These are phyloP conservation scores for Paracyclopina nana DNA, from an alignment of 1,140 invertebrate genomes.

Conservation along the genomic window DNA sequence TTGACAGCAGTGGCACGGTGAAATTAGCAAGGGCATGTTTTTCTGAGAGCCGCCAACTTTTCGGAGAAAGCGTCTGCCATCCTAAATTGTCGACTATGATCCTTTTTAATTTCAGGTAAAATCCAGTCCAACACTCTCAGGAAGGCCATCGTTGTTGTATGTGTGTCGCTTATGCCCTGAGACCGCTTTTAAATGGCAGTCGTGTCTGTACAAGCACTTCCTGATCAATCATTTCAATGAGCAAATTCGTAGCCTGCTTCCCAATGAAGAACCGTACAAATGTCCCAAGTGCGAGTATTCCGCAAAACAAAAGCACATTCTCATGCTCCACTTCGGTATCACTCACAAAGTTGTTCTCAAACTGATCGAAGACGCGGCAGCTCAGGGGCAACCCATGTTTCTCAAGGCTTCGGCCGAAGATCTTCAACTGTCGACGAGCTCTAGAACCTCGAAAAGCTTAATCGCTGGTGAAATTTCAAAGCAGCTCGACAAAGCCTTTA, in stretches of 20 bases:
- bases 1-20: no score
- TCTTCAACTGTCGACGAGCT: no score
- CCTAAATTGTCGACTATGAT: background rate
- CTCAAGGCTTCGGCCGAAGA: no score
- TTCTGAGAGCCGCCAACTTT: background rate
- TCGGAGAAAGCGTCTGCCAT: background rate
- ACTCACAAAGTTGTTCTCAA: constrained; percentile 7
- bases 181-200: constrained; percentile 13
- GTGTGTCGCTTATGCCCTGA: constrained; percentile 6
- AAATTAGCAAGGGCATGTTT: background rate
- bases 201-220: constrained; percentile 13
- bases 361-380: background rate
- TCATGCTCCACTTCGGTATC: constrained; percentile 11
- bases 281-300: constrained; percentile 3
- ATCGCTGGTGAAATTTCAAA: no score
- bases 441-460: no score
- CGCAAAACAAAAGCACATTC: background rate
- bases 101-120: no score
- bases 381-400: no score
- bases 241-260: constrained; percentile 1
- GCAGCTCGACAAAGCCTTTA: no score
- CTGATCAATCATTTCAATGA: constrained; percentile 7
- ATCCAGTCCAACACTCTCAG: background rate
- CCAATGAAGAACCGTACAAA: background rate
- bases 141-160: background rate